Evolutionary conservation across 2,797 vertebrate species (phyloP).

Genomic region (Diplodus puntazzo): DNA sequence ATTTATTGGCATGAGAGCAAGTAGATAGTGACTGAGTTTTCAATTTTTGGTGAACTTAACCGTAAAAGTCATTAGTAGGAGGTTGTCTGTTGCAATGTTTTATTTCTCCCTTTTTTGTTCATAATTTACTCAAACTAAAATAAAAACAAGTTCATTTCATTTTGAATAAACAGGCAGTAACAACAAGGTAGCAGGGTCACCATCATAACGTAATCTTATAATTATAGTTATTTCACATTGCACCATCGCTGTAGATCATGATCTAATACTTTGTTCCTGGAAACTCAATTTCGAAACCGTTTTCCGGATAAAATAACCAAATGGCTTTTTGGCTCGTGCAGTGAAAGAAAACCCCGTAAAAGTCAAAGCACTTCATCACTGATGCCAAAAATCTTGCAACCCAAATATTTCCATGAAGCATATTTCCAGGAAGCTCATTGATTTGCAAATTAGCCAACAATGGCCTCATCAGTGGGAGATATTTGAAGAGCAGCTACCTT

Average conservation of each 20-base stretch:
- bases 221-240: neutral
- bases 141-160: neutral
- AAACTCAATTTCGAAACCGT: neutral
- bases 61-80: no score
- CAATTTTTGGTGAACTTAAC: no score
- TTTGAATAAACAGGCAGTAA: neutral
- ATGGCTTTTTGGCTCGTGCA: neutral
- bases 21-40: no score
- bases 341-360: neutral
- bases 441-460: neutral
- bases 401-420: neutral
- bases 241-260: neutral
- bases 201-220: neutral
- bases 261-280: neutral
- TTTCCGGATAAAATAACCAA: neutral
- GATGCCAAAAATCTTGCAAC: neutral
- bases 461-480: neutral
- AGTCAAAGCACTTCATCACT: neutral
- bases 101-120: no score
- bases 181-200: neutral
- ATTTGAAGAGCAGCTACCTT: neutral
- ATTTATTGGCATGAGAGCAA: no score
- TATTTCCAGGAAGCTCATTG: neutral
- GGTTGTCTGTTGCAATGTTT: no score
- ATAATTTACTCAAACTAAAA: neutral